These are phyloP conservation scores for Pseudoips prasinana DNA, from an alignment of 2,888 invertebrate genomes.

Conservation along the genomic window DNA sequence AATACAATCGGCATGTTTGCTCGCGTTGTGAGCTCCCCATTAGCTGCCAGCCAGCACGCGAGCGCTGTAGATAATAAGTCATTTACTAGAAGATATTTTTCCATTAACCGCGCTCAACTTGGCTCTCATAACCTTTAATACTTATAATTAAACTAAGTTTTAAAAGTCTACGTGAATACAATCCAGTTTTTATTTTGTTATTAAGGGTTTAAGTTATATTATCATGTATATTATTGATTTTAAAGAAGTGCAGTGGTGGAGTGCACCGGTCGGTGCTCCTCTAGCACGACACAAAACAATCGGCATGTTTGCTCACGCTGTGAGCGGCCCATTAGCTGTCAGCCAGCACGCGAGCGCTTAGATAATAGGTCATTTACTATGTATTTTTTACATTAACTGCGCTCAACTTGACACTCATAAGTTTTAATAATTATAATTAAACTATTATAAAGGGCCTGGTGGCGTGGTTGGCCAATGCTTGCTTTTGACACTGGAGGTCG, in stretches of 20 bases:
- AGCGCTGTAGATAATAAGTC: slow-evolving; percentile 19
- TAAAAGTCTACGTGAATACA: no score
- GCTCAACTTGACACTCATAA: slow-evolving; percentile 20
- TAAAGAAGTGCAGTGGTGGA: no score
- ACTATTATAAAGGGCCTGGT: no score
- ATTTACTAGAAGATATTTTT: slow-evolving; percentile 13
- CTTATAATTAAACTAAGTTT: no score
- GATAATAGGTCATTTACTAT: slow-evolving; percentile 18
- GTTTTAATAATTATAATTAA: no score
- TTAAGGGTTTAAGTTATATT: no score
- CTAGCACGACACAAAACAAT: slow-evolving; percentile 60
- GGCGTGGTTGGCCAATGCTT: no score
- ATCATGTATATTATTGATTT: slow-evolving; percentile 3
- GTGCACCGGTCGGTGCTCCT: slow-evolving; percentile 44
- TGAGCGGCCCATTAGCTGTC: slow-evolving; percentile 55
- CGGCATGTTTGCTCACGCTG: slow-evolving; percentile 47
- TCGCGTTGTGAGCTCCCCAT: slow-evolving; percentile 51
- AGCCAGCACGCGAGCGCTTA: slow-evolving; percentile 33
- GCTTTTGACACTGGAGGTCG: no score
- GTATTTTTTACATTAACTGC: slow-evolving; percentile 8
- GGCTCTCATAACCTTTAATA: slow-evolving; percentile 10
- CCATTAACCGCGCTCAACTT: slow-evolving; percentile 19
- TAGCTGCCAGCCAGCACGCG: slow-evolving; percentile 43
- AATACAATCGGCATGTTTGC: slow-evolving; percentile 60
- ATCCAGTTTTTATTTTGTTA: no score